A percentile compares a stretch with the other conserved stretches of the same genome.
phyloP scores from a whole-genome alignment of 2,888 invertebrate genomes.

The Dioctria rufipes region DNA sequence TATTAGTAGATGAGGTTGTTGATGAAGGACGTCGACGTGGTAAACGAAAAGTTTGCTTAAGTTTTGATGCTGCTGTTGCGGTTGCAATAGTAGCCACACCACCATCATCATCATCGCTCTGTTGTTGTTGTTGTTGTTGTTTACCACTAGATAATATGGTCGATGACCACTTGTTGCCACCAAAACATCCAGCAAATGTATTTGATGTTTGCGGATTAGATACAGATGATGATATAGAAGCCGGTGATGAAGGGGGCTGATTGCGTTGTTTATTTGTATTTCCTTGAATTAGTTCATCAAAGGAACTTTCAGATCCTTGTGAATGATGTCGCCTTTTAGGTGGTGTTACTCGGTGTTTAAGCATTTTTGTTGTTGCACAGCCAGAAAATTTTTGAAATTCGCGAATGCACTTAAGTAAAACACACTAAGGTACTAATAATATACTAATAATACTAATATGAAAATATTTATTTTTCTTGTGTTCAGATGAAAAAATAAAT shows the following conservation, averaged over 20 bases:
- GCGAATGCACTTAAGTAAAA: too few relatives aligned
- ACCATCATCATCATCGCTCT: not conserved
- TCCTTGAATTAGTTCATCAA: conserved; percentile 45
- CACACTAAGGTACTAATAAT: not conserved
- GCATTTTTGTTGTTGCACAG: conserved; percentile 35
- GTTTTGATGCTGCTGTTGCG: conserved; percentile 21
- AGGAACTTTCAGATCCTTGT: conserved; percentile 53
- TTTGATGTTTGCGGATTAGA: not conserved
- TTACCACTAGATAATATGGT: conserved; percentile 22
- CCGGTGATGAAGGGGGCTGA: conserved; percentile 6
- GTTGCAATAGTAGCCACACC: not conserved
- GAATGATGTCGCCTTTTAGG: conserved; percentile 53
- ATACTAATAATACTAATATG: not conserved
- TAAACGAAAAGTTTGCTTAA: conserved; percentile 32
- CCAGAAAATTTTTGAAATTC: not conserved
- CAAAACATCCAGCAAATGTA: conserved; percentile 50
- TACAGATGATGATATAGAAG: conserved; percentile 10
- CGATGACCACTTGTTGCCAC: conserved; percentile 51
- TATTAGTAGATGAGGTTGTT: conserved; percentile 1
- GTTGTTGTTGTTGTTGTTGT: not conserved
- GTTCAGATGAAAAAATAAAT: too few relatives aligned
- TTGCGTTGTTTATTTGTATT: not conserved
- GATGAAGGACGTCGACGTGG: conserved; percentile 22
- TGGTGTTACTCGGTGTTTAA: conserved; percentile 52
- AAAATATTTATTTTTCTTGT: too few relatives aligned